A percentile compares a stretch with the other conserved stretches of the same genome.
Evolutionary conservation across 2,797 vertebrate genomes (phyloP).

Genomic region (Babyrousa celebensis): DNA sequence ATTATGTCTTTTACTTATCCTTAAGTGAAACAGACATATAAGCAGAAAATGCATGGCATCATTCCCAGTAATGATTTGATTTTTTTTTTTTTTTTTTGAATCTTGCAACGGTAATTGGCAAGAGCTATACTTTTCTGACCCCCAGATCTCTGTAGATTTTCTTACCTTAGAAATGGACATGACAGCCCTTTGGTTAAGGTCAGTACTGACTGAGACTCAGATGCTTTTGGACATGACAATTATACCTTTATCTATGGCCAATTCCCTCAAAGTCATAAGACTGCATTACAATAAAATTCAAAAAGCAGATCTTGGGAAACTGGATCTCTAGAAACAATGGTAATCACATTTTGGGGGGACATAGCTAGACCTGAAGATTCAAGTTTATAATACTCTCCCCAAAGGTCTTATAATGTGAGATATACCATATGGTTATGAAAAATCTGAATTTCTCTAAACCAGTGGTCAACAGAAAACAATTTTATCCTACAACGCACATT

Average conservation of each 20-base stretch:
- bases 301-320: background rate
- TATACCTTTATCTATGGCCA: background rate
- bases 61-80: slow-evolving; percentile 15
- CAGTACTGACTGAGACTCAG: slow-evolving; percentile 19
- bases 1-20: background rate
- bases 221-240: background rate
- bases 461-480: background rate
- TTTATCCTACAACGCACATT: background rate
- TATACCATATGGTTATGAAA: background rate
- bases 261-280: background rate
- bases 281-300: background rate
- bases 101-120: background rate
- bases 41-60: slow-evolving; percentile 1
- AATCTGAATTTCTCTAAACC: slow-evolving; percentile 37
- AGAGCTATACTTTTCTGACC: background rate
- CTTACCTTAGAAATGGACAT: background rate
- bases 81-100: background rate
- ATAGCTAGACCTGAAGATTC: background rate
- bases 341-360: background rate
- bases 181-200: background rate
- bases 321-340: background rate
- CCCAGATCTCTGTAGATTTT: background rate
- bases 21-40: background rate
- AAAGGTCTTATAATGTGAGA: slow-evolving; percentile 17
- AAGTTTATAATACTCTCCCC: background rate